phyloP scores from a whole-genome alignment of 2,888 invertebrate species.

The Liodrosophila aerea region DNA sequence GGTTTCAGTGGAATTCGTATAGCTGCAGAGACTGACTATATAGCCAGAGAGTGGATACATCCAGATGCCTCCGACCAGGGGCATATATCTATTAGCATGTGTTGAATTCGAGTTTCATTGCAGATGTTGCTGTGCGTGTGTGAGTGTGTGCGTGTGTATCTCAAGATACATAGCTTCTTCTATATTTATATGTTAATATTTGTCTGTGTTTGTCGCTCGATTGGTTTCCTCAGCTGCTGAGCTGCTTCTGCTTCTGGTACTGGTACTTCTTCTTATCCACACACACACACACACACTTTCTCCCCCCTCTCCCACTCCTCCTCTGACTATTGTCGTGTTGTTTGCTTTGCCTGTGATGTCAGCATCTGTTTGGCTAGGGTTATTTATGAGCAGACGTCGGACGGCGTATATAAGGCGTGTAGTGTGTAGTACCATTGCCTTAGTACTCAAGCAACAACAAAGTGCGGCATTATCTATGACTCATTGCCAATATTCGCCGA shows the following conservation, averaged over 20 bases:
- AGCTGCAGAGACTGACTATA: neutral
- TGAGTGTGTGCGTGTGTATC: no score
- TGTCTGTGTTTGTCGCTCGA: slow-evolving; percentile 35
- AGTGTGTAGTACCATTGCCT: slow-evolving; percentile 11
- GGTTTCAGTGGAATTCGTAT: no score
- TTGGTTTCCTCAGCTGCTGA: slow-evolving; percentile 37
- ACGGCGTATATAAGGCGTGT: neutral
- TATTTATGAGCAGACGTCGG: slow-evolving; percentile 38
- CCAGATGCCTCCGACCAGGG: slow-evolving; percentile 28
- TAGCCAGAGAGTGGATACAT: slow-evolving; percentile 3
- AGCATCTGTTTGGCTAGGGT: slow-evolving; percentile 38
- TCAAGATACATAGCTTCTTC: neutral
- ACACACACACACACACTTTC: no score
- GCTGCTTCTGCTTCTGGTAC: slow-evolving; percentile 5
- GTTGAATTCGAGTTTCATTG: slow-evolving; percentile 35
- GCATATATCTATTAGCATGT: slow-evolving; percentile 34
- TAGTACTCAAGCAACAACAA: slow-evolving; percentile 2
- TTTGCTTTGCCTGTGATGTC: slow-evolving; percentile 43
- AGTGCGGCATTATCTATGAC: slow-evolving; percentile 23
- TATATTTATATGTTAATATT: slow-evolving; percentile 21
- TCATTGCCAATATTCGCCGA: slow-evolving; percentile 22
- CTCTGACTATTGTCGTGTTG: slow-evolving; percentile 3
- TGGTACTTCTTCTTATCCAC: no score
- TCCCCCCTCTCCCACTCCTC: neutral
- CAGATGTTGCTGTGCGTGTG: slow-evolving; percentile 5